phyloP scores from a whole-genome alignment of 2,113 vertebrate genomes.

The Ardeotis arabs region DNA sequence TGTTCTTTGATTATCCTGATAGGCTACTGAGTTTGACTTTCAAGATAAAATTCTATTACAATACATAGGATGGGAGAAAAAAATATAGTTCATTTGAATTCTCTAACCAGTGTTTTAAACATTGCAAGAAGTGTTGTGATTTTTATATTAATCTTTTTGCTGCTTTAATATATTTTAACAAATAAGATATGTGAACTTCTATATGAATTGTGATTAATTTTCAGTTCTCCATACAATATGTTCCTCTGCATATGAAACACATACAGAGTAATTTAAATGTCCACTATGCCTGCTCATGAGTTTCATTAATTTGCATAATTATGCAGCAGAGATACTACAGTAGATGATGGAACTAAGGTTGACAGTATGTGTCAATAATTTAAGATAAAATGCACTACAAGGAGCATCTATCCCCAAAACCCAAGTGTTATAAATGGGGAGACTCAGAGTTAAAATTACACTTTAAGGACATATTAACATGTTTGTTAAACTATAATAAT shows the following conservation, averaged over 20 bases:
- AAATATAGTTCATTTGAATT: not conserved
- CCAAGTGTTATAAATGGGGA: not conserved
- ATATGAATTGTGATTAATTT: not conserved
- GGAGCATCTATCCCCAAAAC: not conserved
- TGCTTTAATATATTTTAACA: not conserved
- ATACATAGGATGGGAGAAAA: not conserved
- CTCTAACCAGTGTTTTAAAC: not conserved
- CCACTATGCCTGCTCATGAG: not conserved
- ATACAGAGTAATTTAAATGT: slow-evolving; percentile 5
- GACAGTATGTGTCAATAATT: not conserved
- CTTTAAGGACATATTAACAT: not conserved
- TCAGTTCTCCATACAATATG: not conserved
- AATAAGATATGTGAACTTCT: not conserved
- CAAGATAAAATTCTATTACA: not conserved
- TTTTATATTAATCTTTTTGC: not conserved
- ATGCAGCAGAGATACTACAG: not conserved
- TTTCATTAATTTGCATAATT: slow-evolving; percentile 30
- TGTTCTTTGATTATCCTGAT: not conserved
- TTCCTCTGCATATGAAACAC: not conserved
- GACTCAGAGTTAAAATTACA: not conserved
- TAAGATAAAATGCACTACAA: slow-evolving; percentile 2
- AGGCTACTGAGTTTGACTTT: not conserved
- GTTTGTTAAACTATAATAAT: not conserved
- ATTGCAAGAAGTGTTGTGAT: not conserved
- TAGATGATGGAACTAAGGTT: not conserved